phyloP scores from a whole-genome alignment of 2,888 invertebrate genomes.

The Neocrepidodera transversa region DNA sequence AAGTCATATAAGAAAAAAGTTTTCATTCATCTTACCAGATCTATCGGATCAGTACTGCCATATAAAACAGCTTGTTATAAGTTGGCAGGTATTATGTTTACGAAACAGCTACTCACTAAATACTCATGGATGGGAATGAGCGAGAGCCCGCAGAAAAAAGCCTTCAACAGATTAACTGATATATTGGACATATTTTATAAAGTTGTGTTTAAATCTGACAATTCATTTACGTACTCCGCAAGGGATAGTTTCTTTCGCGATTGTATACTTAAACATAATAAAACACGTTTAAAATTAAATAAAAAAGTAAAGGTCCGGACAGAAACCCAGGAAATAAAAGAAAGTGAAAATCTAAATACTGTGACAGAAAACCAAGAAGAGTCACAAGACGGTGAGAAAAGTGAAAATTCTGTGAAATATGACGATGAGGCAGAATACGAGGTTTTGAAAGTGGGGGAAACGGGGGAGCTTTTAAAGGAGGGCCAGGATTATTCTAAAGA shows the following conservation, averaged over 20 bases:
- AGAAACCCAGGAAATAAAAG: conserved; percentile 4
- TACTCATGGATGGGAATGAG: conserved; percentile 28
- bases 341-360: not conserved
- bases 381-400: not conserved
- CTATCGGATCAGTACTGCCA: conserved; percentile 7
- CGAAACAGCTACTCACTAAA: conserved; percentile 22
- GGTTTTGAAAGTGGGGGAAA: not conserved
- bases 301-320: not conserved
- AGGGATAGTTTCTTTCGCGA: conserved; percentile 19
- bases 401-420: not conserved
- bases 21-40: conserved; percentile 15
- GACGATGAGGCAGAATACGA: not conserved
- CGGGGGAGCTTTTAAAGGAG: not conserved
- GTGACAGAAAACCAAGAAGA: not conserved
- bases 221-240: conserved; percentile 2
- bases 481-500: not conserved
- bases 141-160: conserved; percentile 18
- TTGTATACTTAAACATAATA: conserved; percentile 19
- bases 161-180: conserved; percentile 18
- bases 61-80: conserved; percentile 17
- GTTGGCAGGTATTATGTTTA: conserved; percentile 16
- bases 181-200: conserved; percentile 23
- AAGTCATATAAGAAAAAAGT: conserved; percentile 8
- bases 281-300: conserved; percentile 10
- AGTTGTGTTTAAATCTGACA: conserved; percentile 22